These are phyloP conservation scores for Noctua pronuba DNA, from an alignment of 2,888 invertebrate species.

Conservation along the genomic window DNA sequence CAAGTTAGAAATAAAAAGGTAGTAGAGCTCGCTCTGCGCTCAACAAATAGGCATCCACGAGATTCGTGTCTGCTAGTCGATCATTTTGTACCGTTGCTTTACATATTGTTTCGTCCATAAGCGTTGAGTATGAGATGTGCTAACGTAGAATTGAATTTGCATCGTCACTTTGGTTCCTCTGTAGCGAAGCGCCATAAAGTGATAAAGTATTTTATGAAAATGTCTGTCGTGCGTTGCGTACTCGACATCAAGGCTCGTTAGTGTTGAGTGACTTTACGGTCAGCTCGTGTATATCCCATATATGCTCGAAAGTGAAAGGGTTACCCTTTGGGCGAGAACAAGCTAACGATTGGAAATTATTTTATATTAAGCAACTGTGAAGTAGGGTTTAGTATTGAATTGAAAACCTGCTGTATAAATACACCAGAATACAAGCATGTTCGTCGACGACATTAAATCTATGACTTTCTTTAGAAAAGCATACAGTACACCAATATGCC, in stretches of 20 bases:
- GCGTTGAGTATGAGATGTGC: slow-evolving; percentile 70
- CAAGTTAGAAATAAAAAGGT: slow-evolving; percentile 74
- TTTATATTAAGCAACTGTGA: slow-evolving; percentile 24
- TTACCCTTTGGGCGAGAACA: slow-evolving; percentile 42
- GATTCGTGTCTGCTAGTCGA: slow-evolving; percentile 73
- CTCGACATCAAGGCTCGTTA: slow-evolving; percentile 69
- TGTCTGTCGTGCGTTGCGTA: slow-evolving; percentile 61
- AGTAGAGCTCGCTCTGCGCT: slow-evolving; percentile 74
- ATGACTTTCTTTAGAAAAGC: slow-evolving; percentile 11
- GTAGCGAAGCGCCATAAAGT: slow-evolving; percentile 40
- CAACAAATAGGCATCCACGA: slow-evolving; percentile 76
- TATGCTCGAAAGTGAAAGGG: slow-evolving; percentile 52
- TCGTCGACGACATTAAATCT: not conserved
- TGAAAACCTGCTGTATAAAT: not conserved
- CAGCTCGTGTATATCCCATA: slow-evolving; percentile 59
- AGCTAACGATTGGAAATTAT: slow-evolving; percentile 32
- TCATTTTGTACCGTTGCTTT: slow-evolving; percentile 77
- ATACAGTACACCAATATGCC: slow-evolving; percentile 10
- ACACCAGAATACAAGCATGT: not conserved
- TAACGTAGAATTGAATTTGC: slow-evolving; percentile 72
- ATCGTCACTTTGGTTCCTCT: slow-evolving; percentile 64
- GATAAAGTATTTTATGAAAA: slow-evolving; percentile 68
- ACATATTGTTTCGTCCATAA: slow-evolving; percentile 76
- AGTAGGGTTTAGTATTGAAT: slow-evolving; percentile 7
- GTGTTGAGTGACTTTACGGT: slow-evolving; percentile 66